Evolutionary conservation across 30 jellyfish, hydroid and myxozoan genomes (phyloP).

Genomic region (Nemopilema nomurai): DNA sequence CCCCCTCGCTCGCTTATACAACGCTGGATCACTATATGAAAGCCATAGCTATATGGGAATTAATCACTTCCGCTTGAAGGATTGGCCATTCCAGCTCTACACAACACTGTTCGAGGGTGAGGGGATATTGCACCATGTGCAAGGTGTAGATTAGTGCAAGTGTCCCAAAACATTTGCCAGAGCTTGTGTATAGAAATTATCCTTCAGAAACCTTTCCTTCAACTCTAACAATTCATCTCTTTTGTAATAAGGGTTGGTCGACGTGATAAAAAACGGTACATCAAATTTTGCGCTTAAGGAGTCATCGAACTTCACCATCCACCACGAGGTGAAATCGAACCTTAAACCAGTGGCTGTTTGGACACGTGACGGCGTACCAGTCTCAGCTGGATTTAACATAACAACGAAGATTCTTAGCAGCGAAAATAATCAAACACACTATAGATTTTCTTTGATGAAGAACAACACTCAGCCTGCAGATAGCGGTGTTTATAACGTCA

Average conservation of each 20-base stretch:
- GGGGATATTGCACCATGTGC: too few relatives aligned
- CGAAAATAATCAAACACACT: conserved; percentile 11
- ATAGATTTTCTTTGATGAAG: conserved; percentile 10
- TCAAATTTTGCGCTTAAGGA: background rate
- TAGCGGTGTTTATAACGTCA: conserved; percentile 18
- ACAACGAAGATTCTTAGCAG: conserved; percentile 4
- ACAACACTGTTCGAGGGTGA: too few relatives aligned
- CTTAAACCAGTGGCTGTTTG: conserved; percentile 19
- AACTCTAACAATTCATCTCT: background rate
- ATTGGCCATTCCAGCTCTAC: too few relatives aligned
- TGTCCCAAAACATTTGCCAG: too few relatives aligned
- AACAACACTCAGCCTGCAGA: background rate
- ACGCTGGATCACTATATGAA: too few relatives aligned
- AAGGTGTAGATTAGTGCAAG: too few relatives aligned
- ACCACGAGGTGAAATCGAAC: conserved; percentile 13
- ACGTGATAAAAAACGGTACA: background rate
- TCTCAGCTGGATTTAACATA: background rate
- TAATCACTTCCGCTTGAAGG: too few relatives aligned
- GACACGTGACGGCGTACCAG: conserved; percentile 10
- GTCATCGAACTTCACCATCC: background rate
- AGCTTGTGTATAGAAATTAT: too few relatives aligned
- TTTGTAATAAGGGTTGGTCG: background rate
- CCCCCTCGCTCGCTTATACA: too few relatives aligned
- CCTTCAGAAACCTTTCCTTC: too few relatives aligned
- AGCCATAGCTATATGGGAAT: too few relatives aligned